phyloP scores from a whole-genome alignment of 2,797 vertebrate genomes.

The Acipenser transmontanus region DNA sequence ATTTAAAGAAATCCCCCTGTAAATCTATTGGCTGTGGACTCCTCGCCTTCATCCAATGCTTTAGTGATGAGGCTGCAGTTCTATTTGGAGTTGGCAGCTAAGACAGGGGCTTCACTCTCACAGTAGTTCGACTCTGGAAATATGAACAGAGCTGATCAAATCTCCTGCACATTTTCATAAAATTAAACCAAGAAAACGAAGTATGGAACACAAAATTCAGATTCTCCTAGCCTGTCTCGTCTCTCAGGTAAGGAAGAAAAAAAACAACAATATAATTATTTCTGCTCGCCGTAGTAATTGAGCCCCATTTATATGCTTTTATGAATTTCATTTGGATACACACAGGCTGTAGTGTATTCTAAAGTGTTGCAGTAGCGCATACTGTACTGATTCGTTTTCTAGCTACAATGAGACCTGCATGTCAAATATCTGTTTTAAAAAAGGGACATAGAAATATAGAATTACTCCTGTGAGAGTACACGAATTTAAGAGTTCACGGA shows the following conservation, averaged over 20 bases:
- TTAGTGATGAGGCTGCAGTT: conserved; percentile 90
- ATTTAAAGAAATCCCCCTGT: conserved; percentile 72
- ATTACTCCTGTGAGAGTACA: no score
- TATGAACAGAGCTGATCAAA: conserved; percentile 94
- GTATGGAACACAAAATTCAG: conserved; percentile 79
- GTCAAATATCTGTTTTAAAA: no score
- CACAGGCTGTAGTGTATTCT: no score
- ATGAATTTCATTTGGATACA: no score
- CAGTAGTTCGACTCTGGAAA: conserved; percentile 88
- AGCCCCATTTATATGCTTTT: no score
- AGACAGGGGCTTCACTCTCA: conserved; percentile 69
- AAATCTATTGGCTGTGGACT: conserved; percentile 94
- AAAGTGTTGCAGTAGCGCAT: no score
- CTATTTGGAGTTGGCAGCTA: conserved; percentile 94
- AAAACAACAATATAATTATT: no score
- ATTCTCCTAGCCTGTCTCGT: conserved; percentile 77
- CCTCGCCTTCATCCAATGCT: conserved; percentile 79
- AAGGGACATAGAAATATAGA: no score
- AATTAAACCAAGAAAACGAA: conserved; percentile 52
- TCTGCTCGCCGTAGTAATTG: no score
- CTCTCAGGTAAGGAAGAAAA: conserved; percentile 80
- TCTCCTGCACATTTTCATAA: conserved; percentile 71
- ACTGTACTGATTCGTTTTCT: no score
- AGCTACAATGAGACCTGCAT: no score
- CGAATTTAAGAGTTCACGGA: no score